Evolutionary conservation across 2,888 invertebrate species (phyloP).

Genomic region (Rhagonycha fulva): DNA sequence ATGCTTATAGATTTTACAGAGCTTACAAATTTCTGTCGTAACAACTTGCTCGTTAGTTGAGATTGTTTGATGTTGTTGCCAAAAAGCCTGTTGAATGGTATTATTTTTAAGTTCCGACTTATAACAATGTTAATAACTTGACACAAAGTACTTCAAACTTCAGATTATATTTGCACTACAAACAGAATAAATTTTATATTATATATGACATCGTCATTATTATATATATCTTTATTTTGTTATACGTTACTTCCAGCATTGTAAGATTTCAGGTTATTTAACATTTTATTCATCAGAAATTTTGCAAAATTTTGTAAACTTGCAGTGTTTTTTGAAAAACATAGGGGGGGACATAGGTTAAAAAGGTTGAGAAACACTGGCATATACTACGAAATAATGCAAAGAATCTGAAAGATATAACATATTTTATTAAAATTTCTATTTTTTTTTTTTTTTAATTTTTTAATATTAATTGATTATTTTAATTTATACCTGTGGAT

Average conservation of each 20-base stretch:
- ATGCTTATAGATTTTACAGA: neutral
- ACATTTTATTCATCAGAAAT: neutral
- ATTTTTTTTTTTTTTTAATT: no score
- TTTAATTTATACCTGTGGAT: neutral
- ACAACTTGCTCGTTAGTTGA: neutral
- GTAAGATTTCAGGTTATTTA: neutral
- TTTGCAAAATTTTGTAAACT: no score
- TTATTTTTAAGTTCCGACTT: slow-evolving; percentile 5
- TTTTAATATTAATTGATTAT: neutral
- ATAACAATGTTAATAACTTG: neutral
- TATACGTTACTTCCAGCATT: no score
- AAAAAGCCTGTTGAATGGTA: slow-evolving; percentile 2
- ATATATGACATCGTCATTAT: no score
- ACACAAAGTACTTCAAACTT: neutral
- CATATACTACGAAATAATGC: no score
- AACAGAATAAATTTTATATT: neutral
- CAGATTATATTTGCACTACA: neutral
- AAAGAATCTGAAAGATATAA: no score
- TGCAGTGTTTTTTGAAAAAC: no score
- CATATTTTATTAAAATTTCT: no score
- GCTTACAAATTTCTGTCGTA: neutral
- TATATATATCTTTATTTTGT: no score
- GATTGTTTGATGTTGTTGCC: slow-evolving; percentile 17
- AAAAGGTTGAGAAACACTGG: no score
- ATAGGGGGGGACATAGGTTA: no score